Evolutionary conservation across 2,888 invertebrate species (phyloP).

Genomic region (Heliconius aoede): DNA sequence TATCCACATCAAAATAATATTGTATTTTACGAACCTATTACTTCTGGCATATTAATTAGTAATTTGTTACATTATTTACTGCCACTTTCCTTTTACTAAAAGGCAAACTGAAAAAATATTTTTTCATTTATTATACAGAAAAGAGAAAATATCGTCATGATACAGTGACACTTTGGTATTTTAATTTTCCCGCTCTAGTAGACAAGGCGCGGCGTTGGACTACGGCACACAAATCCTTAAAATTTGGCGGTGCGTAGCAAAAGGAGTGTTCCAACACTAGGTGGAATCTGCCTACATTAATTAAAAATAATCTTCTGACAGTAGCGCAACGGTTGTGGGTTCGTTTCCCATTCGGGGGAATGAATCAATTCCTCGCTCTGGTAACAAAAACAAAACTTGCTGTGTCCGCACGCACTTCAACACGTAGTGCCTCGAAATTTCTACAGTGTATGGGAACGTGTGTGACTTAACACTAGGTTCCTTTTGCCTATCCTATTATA

Average conservation of each 20-base stretch:
- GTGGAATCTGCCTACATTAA: background rate
- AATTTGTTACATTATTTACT: slow-evolving; percentile 4
- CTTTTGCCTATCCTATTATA: background rate
- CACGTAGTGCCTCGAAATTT: background rate
- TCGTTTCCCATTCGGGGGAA: background rate
- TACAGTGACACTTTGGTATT: background rate
- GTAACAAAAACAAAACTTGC: background rate
- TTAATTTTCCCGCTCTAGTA: background rate
- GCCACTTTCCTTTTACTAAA: slow-evolving; percentile 2
- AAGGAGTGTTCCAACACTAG: background rate
- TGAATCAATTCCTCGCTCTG: background rate
- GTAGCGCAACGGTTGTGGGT: background rate
- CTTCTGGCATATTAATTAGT: background rate
- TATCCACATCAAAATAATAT: background rate
- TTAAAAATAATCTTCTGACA: background rate
- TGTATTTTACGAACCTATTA: slow-evolving; percentile 5
- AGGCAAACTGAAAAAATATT: background rate
- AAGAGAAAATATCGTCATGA: background rate
- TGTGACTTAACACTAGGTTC: background rate
- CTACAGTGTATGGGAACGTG: background rate
- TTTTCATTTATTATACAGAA: background rate
- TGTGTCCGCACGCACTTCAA: no score
- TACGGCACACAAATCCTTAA: background rate
- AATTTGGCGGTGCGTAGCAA: background rate
- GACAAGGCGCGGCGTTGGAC: background rate